Base-by-base conservation (phyloP, 2,888 invertebrate genomes). In the Ashinkailepas kermadecensis region DNA sequence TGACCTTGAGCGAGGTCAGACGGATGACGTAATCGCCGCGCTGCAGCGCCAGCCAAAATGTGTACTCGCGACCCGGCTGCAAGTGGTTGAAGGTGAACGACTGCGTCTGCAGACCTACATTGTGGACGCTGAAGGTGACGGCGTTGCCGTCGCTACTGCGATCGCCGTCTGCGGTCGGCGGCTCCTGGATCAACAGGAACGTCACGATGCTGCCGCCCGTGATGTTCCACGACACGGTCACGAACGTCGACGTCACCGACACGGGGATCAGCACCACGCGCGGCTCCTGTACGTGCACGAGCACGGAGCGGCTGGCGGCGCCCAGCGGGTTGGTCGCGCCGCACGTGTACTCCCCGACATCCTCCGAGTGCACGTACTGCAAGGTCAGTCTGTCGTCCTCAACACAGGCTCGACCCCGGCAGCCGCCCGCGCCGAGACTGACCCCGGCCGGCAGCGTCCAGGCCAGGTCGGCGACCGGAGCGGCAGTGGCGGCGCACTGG, bases 211-310 rank as follows among this genome's bases (percentile, higher is more conserved):
- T 13, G 23, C 57, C 78, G 58, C 58, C 57, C 23, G 57, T 8
- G 11, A 79, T 58, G 23, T 21, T 57, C 78, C 78, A 79, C 12
- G 78, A 79, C 57, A 79, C 57, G 3, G 78, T 79, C 21, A 79
- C 78, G 25, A 79, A 79, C 11, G 58, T 79, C 23, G 78, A 79
- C 23, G 78, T 58, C 23, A 79, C 78, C 57, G 78, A 79, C n/a
- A 79, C 78, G 58, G 78, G n/a, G 11, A 23, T 11, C 57, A 79
- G 78, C 57, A 13, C 9, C 57, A 79, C 58, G 78, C n/a, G 11
- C 12, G 78, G 78, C 23, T 15, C 21, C 8, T 21, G 58, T 23
- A 79, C 78, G 58, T 15, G 23, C 78, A 79, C 13, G 23, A 12
- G 57, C 12, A 58, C 58, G 2, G 78, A 10, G 57, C 58, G 57